Conservation (phyloP, 2,888 invertebrate genomes). For the Ellobium chinense region DNA sequence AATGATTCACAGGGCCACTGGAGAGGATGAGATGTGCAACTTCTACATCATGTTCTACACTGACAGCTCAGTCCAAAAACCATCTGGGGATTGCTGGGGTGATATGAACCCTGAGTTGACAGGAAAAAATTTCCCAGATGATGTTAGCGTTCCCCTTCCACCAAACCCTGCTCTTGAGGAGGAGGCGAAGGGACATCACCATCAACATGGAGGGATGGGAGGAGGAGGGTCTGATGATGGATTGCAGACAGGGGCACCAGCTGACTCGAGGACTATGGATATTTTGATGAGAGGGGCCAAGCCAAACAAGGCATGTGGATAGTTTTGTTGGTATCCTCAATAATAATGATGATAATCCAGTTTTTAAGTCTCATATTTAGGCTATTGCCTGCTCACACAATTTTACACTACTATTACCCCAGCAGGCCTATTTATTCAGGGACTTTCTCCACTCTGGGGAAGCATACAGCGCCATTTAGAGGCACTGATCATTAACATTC, state of each 20-base stretch:
- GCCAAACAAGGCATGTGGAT: constrained; percentile 5
- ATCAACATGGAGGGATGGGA: constrained; percentile 42
- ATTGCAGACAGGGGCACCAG: neutral
- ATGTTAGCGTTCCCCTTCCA: constrained; percentile 79
- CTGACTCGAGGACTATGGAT: neutral
- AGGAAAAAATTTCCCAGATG: constrained; percentile 75
- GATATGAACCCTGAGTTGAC: constrained; percentile 63
- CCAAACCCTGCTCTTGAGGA: constrained; percentile 79
- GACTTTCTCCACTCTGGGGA: too few relatives aligned
- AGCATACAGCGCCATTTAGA: too few relatives aligned
- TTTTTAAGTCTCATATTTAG: too few relatives aligned
- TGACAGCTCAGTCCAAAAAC: constrained; percentile 55
- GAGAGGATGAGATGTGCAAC: constrained; percentile 79
- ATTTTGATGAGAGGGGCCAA: constrained; percentile 23
- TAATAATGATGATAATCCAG: too few relatives aligned
- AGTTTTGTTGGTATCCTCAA: too few relatives aligned
- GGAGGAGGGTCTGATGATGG: neutral
- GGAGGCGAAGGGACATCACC: constrained; percentile 64
- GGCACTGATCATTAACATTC: too few relatives aligned
- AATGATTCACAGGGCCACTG: constrained; percentile 71
- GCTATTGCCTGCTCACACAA: too few relatives aligned
- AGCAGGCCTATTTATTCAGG: too few relatives aligned
- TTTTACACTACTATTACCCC: too few relatives aligned
- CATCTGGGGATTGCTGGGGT: constrained; percentile 58
- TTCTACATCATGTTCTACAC: constrained; percentile 79